These are phyloP conservation scores for Drosophila meridiana DNA, from an alignment of 2,888 invertebrate species.

Conservation along the genomic window DNA sequence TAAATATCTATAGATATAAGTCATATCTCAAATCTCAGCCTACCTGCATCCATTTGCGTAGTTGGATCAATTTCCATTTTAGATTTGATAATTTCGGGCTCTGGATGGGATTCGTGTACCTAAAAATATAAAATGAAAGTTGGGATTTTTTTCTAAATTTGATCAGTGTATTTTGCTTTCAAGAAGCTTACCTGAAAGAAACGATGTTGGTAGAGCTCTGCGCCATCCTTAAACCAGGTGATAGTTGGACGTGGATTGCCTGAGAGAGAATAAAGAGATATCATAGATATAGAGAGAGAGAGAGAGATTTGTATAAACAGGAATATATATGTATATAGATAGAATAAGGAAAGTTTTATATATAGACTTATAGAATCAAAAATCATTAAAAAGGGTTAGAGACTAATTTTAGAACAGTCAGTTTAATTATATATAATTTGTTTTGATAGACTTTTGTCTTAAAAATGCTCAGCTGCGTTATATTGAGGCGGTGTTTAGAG, in stretches of 20 bases:
- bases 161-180: background rate
- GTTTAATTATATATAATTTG: background rate
- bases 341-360: too few species aligned
- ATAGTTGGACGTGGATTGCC: constrained; percentile 93
- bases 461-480: too few species aligned
- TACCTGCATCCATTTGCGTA: constrained; percentile 97
- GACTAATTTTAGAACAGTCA: too few species aligned
- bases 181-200: constrained; percentile 90
- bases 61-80: constrained; percentile 98
- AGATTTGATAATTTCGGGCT: constrained; percentile 92
- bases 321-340: too few species aligned
- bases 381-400: too few species aligned
- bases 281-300: background rate
- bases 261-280: constrained; percentile 62
- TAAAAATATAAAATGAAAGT: constrained; percentile 75
- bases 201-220: constrained; percentile 95
- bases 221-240: constrained; percentile 98
- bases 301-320: background rate
- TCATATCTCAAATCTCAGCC: background rate
- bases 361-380: too few species aligned
- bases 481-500: too few species aligned
- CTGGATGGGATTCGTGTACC: constrained; percentile 95
- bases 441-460: too few species aligned
- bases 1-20: too few species aligned
- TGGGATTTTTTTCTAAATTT: background rate